Percentiles rank a stretch among this genome's conserved stretches.
These are phyloP conservation scores for Psephotus haematonotus DNA, from an alignment of 2,113 vertebrate genomes.

Conservation along the genomic window DNA sequence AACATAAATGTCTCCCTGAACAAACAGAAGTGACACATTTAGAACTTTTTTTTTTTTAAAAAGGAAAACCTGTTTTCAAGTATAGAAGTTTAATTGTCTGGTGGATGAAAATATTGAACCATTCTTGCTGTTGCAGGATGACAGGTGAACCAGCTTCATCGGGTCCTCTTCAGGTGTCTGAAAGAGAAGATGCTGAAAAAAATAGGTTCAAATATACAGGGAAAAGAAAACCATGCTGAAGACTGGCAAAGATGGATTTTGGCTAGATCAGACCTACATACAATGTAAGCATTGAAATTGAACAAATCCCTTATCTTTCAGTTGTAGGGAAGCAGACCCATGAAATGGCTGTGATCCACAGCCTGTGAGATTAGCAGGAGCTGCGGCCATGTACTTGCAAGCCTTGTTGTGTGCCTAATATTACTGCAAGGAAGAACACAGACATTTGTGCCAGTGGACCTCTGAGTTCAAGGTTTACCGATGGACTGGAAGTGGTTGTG, in stretches of 20 bases:
- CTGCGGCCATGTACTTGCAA: not conserved
- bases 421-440: not conserved
- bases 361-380: not conserved
- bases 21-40: not conserved
- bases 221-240: not conserved
- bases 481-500: not conserved
- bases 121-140: not conserved
- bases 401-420: fast-evolving
- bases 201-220: not conserved
- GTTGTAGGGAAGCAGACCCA: not conserved
- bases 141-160: not conserved
- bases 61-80: not conserved
- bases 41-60: not conserved
- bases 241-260: not conserved
- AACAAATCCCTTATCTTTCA: not conserved
- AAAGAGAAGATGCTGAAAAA: not conserved
- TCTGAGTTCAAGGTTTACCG: not conserved
- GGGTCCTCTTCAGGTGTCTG: not conserved
- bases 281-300: not conserved
- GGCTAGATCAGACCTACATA: not conserved
- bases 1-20: not conserved
- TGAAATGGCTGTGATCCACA: not conserved
- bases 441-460: not conserved
- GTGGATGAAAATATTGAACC: not conserved
- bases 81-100: not conserved